Evolutionary conservation across 2,797 vertebrate species (phyloP).

Genomic region (Lithobates pipiens): DNA sequence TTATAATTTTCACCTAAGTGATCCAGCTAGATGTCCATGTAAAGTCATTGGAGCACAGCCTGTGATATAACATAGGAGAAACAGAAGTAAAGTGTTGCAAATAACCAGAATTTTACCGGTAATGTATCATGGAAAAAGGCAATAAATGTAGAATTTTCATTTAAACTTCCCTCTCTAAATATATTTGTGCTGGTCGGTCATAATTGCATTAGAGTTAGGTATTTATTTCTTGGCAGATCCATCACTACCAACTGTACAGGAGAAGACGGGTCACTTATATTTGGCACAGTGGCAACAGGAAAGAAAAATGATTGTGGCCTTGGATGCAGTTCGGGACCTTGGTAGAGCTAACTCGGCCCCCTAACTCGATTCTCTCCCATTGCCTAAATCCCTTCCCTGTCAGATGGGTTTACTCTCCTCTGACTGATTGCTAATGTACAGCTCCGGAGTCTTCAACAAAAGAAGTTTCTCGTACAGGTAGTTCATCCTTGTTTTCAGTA

Average conservation of each 20-base stretch:
- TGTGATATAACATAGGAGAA: no score
- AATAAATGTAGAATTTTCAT: no score
- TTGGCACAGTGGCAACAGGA: conserved; percentile 31
- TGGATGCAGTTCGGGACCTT: conserved; percentile 20
- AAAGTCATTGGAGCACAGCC: no score
- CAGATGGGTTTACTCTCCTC: conserved; percentile 34
- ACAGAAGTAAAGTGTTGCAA: no score
- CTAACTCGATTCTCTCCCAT: conserved; percentile 37
- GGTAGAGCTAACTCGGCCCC: conserved; percentile 15
- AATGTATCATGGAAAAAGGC: no score
- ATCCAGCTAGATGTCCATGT: no score
- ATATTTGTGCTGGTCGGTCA: conserved; percentile 10
- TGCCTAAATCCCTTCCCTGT: conserved; percentile 50
- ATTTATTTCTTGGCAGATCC: conserved; percentile 26
- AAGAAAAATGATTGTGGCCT: conserved; percentile 35
- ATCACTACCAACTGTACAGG: conserved; percentile 34
- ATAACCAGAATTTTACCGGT: no score
- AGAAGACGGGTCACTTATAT: conserved; percentile 19
- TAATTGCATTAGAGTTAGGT: conserved; percentile 18
- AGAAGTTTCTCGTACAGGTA: conserved; percentile 16
- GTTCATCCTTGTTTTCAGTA: background rate
- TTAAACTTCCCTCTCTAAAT: background rate
- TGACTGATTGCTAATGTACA: conserved; percentile 25
- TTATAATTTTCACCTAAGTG: no score
- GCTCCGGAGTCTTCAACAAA: conserved; percentile 10